Base-by-base conservation (phyloP, 2,797 vertebrate species). In the Ctenosaura bakeri region DNA sequence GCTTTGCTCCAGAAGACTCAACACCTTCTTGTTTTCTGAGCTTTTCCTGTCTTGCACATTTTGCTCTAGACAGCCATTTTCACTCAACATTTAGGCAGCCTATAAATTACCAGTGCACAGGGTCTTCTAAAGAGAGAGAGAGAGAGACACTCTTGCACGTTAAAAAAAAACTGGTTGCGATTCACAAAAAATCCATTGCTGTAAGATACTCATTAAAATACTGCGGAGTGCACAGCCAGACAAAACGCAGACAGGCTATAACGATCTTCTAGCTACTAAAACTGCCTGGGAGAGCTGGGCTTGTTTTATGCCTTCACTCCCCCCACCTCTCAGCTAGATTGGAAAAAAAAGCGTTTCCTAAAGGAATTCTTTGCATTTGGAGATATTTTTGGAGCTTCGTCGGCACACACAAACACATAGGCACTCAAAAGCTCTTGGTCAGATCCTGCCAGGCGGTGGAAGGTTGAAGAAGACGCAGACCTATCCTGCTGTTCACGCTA, bases 11-110 rank as follows among this genome's bases (percentile, higher is more conserved):
- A 91, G 66, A 82, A 91, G 93, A 94, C 92, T 96, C 92, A 94
- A 59, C 73, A 91, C 84, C 93, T 90, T 81, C 93, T 85, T 92
- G 62, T 94, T 90, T 85, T 92, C 93, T 93, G 92, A 94, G 95
- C 83, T 95, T 69, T 90, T 90, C 92, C 94, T 0, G 87, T 85
- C 93, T 93, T 93, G 94, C 66, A 93, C 96, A 96, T 96, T 93
- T 94, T 90, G 77, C 86, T 93, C 91, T 94, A 95, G 92, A 96
- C 94, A 96, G 97, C 97, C 97, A 97, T 97, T 94, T 97, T 94
- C 91, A 92, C n/a, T 92, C 91, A 87, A 96, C 96, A 85, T 32
- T 46, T 82, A 90, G 54, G 90, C 50, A 93, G 90, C 84, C 95
- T 92, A 88, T 84, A 88, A 89, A 90, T 93, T 90, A 87, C 94